These are phyloP conservation scores for Zelostemma sp. DNA, from an alignment of 1,140 invertebrate species.

Conservation along the genomic window DNA sequence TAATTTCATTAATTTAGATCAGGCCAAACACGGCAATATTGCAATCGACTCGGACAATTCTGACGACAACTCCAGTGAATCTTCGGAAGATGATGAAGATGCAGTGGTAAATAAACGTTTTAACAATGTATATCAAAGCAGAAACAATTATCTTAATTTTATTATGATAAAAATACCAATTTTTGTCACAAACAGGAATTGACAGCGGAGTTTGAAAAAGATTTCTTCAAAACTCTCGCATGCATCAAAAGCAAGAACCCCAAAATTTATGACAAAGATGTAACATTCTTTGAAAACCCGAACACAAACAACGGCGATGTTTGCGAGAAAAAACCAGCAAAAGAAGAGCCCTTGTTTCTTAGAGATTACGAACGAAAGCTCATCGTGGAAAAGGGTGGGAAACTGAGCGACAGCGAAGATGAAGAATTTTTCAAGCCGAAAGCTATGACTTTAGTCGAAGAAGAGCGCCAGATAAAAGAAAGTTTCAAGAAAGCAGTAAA, in stretches of 20 bases:
- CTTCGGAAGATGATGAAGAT: conserved; percentile 76
- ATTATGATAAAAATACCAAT: conserved; percentile 7
- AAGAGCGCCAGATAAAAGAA: conserved; percentile 78
- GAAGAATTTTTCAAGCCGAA: conserved; percentile 47
- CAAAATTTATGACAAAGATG: conserved; percentile 84
- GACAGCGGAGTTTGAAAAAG: conserved; percentile 77
- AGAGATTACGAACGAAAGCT: conserved; percentile 87
- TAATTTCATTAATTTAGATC: conserved; percentile 66
- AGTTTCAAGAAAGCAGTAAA: conserved; percentile 73
- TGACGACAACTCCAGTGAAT: conserved; percentile 67
- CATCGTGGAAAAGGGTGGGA: conserved; percentile 78
- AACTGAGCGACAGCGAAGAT: conserved; percentile 72
- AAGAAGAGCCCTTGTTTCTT: conserved; percentile 76
- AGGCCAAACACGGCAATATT: conserved; percentile 80
- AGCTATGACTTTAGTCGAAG: conserved; percentile 75
- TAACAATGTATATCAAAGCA: not conserved
- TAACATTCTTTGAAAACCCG: conserved; percentile 79
- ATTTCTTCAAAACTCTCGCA: conserved; percentile 88
- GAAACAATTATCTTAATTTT: conserved; percentile 6
- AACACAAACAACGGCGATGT: conserved; percentile 45
- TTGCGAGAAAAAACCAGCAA: conserved; percentile 56
- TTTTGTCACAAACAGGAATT: conserved; percentile 48
- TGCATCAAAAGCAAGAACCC: conserved; percentile 91
- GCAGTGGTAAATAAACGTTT: conserved; percentile 62
- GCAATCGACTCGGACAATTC: conserved; percentile 41